Conservation (phyloP, 1,140 invertebrate species). For the Drosophila pandora region DNA sequence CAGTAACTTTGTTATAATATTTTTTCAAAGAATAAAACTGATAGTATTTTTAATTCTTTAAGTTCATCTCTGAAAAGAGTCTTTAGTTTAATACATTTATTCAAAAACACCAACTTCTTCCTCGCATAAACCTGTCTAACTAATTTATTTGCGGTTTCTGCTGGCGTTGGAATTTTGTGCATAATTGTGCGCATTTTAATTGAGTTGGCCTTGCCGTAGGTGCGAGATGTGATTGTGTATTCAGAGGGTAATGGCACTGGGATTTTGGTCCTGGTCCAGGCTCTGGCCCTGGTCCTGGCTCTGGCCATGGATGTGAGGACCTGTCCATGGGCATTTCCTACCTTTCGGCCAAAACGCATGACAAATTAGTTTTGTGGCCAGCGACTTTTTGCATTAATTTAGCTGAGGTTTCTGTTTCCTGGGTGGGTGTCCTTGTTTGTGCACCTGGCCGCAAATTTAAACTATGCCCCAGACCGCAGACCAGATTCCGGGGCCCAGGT, state of each 20-base stretch:
- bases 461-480: constrained; percentile 45
- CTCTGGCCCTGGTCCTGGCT: not conserved
- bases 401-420: constrained; percentile 61
- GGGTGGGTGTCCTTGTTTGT: constrained; percentile 38
- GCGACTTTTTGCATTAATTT: constrained; percentile 77
- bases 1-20: too few species aligned
- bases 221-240: constrained; percentile 6
- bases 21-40: too few species aligned
- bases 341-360: constrained; percentile 68
- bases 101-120: not conserved
- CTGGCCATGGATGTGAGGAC: not conserved
- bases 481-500: constrained; percentile 58
- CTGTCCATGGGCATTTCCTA: constrained; percentile 30
- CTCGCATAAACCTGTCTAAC: constrained; percentile 24
- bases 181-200: constrained; percentile 77
- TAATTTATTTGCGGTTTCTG: constrained; percentile 38
- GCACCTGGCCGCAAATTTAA: constrained; percentile 56
- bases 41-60: not conserved
- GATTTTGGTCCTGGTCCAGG: not conserved
- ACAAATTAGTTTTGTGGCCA: constrained; percentile 80
- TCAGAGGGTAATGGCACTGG: constrained; percentile 21
- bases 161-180: constrained; percentile 60
- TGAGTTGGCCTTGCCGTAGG: constrained; percentile 57
- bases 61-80: not conserved
- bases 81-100: not conserved